phyloP scores from a whole-genome alignment of 2,797 vertebrate genomes.

The Peromyscus nudipes region DNA sequence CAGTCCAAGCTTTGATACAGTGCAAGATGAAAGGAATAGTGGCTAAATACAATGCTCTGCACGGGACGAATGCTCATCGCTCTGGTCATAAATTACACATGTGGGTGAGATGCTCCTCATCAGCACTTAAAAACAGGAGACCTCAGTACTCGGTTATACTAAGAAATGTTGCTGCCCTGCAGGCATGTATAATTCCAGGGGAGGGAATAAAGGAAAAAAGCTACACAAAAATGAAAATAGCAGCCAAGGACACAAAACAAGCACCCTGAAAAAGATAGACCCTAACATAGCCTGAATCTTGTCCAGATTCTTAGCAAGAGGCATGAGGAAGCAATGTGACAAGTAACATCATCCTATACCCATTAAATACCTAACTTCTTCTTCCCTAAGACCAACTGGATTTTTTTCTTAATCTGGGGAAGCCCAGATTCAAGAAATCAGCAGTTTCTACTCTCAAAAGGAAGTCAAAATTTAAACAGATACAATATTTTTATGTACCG shows the following conservation, averaged over 20 bases:
- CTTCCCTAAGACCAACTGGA: not conserved
- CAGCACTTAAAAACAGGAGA: not conserved
- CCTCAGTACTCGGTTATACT: not conserved
- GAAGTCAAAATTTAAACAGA: conserved; percentile 1
- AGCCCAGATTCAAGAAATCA: not conserved
- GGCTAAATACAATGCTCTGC: not conserved
- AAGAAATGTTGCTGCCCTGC: not conserved
- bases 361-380: conserved; percentile 31
- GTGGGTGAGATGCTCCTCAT: not conserved
- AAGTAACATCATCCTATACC: not conserved
- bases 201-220: conserved; percentile 18
- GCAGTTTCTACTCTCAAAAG: conserved; percentile 52
- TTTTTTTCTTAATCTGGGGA: not conserved
- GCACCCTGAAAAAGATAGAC: not conserved
- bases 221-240: not conserved
- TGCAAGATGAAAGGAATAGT: not conserved
- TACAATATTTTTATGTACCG: not conserved
- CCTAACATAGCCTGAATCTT: not conserved
- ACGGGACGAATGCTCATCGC: not conserved
- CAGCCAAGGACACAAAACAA: conserved; percentile 43
- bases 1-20: conserved; percentile 2
- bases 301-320: conserved; percentile 40
- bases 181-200: not conserved
- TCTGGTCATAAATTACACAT: not conserved
- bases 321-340: not conserved